phyloP scores from a whole-genome alignment of 2,888 invertebrate species.

The Nomada fucata region DNA sequence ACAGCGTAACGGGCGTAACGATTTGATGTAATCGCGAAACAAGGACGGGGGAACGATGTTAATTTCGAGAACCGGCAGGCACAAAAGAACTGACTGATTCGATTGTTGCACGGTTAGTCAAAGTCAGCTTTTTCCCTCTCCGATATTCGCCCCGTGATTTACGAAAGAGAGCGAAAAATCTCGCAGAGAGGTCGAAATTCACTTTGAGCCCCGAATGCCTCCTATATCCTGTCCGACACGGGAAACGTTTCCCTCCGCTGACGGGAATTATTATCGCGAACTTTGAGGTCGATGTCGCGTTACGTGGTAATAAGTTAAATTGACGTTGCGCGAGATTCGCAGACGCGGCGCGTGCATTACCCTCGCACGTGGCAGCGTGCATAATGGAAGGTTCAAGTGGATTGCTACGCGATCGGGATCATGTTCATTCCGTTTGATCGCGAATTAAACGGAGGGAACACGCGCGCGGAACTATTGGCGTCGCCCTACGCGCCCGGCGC shows the following conservation, averaged over 20 bases:
- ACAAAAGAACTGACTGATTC: not conserved
- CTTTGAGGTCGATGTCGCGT: constrained; percentile 46
- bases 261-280: constrained; percentile 33
- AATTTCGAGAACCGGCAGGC: not conserved
- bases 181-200: constrained; percentile 1
- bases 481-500: no score
- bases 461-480: no score
- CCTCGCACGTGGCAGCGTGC: constrained; percentile 44
- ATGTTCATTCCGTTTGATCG: constrained; percentile 3
- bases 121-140: not conserved
- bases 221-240: not conserved
- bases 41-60: no score
- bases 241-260: constrained; percentile 7
- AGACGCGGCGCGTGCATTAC: constrained; percentile 30
- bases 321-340: constrained; percentile 51
- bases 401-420: constrained; percentile 46
- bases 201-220: not conserved
- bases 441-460: not conserved
- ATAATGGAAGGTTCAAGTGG: constrained; percentile 54
- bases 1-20: not conserved
- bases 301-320: constrained; percentile 58
- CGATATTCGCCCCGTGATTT: not conserved
- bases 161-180: not conserved
- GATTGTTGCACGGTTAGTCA: not conserved
- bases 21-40: not conserved